These are phyloP conservation scores for Canis aureus DNA, from an alignment of 2,113 vertebrate species.

Conservation along the genomic window DNA sequence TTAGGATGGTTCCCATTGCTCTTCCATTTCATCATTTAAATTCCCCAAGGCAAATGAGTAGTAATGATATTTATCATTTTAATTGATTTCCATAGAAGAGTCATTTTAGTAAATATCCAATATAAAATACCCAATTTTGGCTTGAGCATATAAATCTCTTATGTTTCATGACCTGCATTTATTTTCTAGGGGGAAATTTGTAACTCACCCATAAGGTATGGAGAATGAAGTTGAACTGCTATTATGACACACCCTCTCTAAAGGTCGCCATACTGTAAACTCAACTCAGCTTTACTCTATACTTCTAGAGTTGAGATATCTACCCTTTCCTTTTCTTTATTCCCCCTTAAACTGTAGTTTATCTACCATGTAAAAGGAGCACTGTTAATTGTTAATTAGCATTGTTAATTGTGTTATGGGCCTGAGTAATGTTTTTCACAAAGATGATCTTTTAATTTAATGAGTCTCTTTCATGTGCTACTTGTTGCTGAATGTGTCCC, in stretches of 20 bases:
- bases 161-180: background rate
- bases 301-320: background rate
- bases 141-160: background rate
- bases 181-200: background rate
- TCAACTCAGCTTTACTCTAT: background rate
- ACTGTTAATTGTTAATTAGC: background rate
- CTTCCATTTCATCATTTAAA: background rate
- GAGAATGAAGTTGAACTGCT: background rate
- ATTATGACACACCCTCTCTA: background rate
- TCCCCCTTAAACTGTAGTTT: background rate
- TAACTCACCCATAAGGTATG: background rate
- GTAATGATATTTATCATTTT: background rate
- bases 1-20: background rate
- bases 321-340: background rate
- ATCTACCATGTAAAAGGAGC: background rate
- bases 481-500: background rate
- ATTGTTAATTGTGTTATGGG: background rate
- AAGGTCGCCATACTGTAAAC: background rate
- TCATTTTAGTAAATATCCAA: background rate
- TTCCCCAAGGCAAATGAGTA: background rate
- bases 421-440: background rate
- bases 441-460: background rate
- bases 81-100: background rate
- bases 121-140: background rate
- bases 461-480: background rate